Conservation (phyloP, 2,113 vertebrate species). For the Cephalopterus ornatus region DNA sequence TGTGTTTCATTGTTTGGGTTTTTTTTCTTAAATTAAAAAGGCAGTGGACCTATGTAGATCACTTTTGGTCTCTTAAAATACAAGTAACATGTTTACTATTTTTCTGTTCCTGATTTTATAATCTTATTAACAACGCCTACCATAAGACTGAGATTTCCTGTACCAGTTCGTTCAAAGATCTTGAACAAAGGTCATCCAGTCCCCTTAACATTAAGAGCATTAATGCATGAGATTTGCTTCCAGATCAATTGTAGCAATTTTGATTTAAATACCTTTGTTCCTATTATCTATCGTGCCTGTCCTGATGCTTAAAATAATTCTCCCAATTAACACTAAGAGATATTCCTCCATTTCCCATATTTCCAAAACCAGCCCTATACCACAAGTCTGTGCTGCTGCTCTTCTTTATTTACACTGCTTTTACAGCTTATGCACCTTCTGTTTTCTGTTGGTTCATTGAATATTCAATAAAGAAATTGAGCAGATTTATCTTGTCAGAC, state of each 20-base stretch:
- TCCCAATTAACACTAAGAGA: not conserved
- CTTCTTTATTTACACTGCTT: not conserved
- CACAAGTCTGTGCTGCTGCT: not conserved
- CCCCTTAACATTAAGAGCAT: not conserved
- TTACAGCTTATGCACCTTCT: not conserved
- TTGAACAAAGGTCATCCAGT: not conserved
- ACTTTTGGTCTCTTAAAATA: not conserved
- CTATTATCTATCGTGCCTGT: not conserved
- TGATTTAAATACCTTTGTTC: not conserved
- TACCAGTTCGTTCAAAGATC: not conserved
- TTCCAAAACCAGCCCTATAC: not conserved
- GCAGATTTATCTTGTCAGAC: not conserved
- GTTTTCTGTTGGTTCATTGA: not conserved
- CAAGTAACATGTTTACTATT: not conserved
- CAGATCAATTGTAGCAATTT: not conserved
- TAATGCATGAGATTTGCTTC: not conserved
- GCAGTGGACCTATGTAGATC: not conserved
- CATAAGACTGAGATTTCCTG: not conserved
- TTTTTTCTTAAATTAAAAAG: not conserved
- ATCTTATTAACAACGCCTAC: not conserved
- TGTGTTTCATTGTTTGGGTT: too few relatives aligned
- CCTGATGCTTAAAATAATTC: not conserved
- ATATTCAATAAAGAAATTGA: not conserved
- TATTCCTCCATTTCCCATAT: not conserved
- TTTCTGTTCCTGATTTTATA: not conserved